Base-by-base conservation (phyloP, 2,888 invertebrate species). In the Andricus curvator region DNA sequence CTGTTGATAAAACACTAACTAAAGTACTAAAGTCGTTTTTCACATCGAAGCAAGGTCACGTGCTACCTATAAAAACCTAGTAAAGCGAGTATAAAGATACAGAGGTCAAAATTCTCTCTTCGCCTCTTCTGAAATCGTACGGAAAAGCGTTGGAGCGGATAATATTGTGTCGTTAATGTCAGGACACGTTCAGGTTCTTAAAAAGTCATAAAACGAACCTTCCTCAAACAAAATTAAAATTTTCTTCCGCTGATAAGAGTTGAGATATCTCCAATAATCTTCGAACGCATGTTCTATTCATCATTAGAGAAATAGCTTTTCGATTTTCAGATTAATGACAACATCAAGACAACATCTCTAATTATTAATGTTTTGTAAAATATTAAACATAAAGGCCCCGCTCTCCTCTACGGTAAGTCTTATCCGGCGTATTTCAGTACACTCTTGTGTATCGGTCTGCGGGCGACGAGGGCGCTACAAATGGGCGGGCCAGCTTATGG, bases 381-480 rank as follows among this genome's bases (percentile, higher is more conserved):
- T 56, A 9, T 20, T n/a, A n/a, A 56, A n/a, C 56, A 56, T n/a
- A n/a, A 56, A 56, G 56, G n/a, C n/a, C 2, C n/a, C 56, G 11
- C 9, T 56, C 25, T 62, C 15, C 25, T 44, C 6, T 22, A 44
- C 70, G 81, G 76, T 62, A 67, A 81, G 81, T 79, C 79, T 85
- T 83, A 84, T 83, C 82, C 81, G 81, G 65, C 78, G 79, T 48
- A 70, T 81, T 77, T 66, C 81, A 74, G 84, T 80, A 82, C 84
- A 84, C 86, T 84, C 80, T 80, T 83, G 82, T 87, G 87, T 88
- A 87, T 86, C 87, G 86, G 89, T 89, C 89, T 85, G 87, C 89
- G 88, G 91, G 89, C 90, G 91, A 91, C 89, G 90, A 88, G 88
- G 90, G 90, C 89, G 90, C 91, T 90, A 91, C 90, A 91, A 91